Evolutionary conservation across 2,888 invertebrate species (phyloP).

Genomic region (Agrypnus murinus): DNA sequence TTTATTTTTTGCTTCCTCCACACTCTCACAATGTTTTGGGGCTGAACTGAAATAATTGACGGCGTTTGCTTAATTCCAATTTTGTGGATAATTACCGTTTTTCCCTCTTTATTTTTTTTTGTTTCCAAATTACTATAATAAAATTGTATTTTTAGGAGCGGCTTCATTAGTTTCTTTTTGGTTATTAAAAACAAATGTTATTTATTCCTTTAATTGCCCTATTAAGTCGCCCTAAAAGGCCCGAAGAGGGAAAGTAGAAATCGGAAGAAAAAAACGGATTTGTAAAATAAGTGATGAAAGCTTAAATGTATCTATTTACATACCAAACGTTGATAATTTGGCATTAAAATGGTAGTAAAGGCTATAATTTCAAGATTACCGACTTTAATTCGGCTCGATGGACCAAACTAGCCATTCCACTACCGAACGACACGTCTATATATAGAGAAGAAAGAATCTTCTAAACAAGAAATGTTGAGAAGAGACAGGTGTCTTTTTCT

Average conservation of each 20-base stretch:
- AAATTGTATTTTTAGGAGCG: constrained; percentile 6
- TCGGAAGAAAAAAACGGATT: too few species aligned
- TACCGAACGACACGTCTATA: constrained; percentile 10
- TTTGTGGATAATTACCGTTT: constrained; percentile 32
- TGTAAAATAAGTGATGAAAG: too few species aligned
- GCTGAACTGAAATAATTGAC: constrained; percentile 34
- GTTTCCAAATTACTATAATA: constrained; percentile 29
- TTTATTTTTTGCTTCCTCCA: constrained; percentile 19
- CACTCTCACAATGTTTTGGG: background rate
- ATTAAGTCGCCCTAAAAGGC: too few species aligned
- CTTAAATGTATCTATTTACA: background rate
- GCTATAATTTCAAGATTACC: background rate
- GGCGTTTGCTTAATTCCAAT: constrained; percentile 35
- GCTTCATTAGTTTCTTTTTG: constrained; percentile 22
- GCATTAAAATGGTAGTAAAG: too few species aligned
- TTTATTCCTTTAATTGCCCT: background rate
- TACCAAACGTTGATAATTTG: background rate
- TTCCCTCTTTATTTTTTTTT: constrained; percentile 8
- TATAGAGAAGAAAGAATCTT: background rate
- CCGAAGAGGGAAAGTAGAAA: too few species aligned
- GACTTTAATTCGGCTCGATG: constrained; percentile 7
- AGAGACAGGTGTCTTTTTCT: constrained; percentile 31
- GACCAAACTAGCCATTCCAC: constrained; percentile 5
- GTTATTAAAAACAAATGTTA: constrained; percentile 35
- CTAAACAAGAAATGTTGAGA: background rate